Percentiles rank a stretch among this genome's conserved stretches.
phyloP scores from a whole-genome alignment of 2,888 invertebrate species.

The Sialis lutaria region DNA sequence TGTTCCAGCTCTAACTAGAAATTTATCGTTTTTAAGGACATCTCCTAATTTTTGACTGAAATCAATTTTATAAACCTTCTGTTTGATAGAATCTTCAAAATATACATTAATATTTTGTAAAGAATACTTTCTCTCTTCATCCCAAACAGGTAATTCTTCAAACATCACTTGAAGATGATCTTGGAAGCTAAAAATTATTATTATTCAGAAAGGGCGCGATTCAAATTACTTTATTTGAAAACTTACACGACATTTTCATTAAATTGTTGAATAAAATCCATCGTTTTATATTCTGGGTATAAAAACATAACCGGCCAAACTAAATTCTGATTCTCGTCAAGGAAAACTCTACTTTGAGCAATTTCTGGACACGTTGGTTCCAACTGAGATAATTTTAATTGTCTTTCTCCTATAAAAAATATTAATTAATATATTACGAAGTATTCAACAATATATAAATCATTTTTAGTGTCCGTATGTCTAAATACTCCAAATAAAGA shows the following conservation, averaged over 20 bases:
- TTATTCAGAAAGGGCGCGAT: constrained; percentile 3
- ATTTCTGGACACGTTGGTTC: constrained; percentile 49
- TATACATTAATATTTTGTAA: constrained; percentile 45
- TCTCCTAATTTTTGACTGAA: constrained; percentile 35
- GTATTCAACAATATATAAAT: no score
- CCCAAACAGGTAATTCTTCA: constrained; percentile 53
- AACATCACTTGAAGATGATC: constrained; percentile 50
- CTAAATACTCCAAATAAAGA: no score
- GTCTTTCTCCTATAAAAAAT: constrained; percentile 20
- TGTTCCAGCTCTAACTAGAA: constrained; percentile 42
- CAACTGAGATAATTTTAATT: constrained; percentile 19
- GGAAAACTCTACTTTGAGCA: constrained; percentile 41
- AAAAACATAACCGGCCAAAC: constrained; percentile 79
- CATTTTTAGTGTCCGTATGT: no score
- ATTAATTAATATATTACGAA: no score
- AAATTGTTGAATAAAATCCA: constrained; percentile 74
- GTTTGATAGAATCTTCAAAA: constrained; percentile 48
- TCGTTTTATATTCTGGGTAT: constrained; percentile 75
- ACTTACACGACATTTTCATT: constrained; percentile 48
- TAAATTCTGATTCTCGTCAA: constrained; percentile 39
- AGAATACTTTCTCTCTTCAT: constrained; percentile 44
- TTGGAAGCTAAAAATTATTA: constrained; percentile 26
- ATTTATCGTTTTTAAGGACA: constrained; percentile 39
- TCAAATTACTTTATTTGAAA: constrained; percentile 2
- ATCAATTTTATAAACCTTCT: constrained; percentile 38